These are phyloP conservation scores for Champsocephalus esox DNA, from an alignment of 2,797 vertebrate genomes.

Conservation along the genomic window DNA sequence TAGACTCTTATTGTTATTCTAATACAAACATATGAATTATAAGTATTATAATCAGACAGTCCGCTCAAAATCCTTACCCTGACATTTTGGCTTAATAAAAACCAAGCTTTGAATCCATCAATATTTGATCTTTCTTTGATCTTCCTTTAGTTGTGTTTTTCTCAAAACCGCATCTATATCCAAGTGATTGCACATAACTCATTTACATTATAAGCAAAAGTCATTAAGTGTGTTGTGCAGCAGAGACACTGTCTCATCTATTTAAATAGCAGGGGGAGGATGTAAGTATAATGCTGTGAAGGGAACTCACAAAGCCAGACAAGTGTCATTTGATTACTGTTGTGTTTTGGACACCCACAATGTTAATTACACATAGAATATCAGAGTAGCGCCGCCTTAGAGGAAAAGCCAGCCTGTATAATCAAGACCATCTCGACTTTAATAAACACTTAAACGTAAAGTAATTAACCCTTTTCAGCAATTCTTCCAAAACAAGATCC, in stretches of 20 bases:
- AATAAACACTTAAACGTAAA: constrained; percentile 59
- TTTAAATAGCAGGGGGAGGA: constrained; percentile 55
- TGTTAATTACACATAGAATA: constrained; percentile 65
- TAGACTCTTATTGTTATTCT: constrained; percentile 29
- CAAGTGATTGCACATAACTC: constrained; percentile 20
- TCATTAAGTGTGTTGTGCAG: constrained; percentile 5
- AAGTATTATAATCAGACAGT: constrained; percentile 17
- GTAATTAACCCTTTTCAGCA: constrained; percentile 53
- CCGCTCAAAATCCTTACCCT: constrained; percentile 24
- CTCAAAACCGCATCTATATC: constrained; percentile 26
- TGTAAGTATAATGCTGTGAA: constrained; percentile 35
- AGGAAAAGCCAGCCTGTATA: constrained; percentile 36
- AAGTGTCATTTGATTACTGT: constrained; percentile 63
- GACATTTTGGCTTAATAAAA: constrained; percentile 48
- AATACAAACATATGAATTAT: neutral
- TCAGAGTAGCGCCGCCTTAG: constrained; percentile 32
- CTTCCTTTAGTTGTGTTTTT: neutral
- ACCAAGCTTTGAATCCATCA: constrained; percentile 14
- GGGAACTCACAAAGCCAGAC: constrained; percentile 61
- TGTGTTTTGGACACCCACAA: constrained; percentile 64
- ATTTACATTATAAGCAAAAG: constrained; percentile 25
- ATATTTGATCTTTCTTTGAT: constrained; percentile 10
- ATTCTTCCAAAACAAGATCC: constrained; percentile 29
- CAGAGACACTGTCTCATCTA: constrained; percentile 33
- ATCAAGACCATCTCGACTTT: constrained; percentile 60